Evolutionary conservation across 2,888 invertebrate genomes (phyloP).

Genomic region (Troides oblongomaculatus): DNA sequence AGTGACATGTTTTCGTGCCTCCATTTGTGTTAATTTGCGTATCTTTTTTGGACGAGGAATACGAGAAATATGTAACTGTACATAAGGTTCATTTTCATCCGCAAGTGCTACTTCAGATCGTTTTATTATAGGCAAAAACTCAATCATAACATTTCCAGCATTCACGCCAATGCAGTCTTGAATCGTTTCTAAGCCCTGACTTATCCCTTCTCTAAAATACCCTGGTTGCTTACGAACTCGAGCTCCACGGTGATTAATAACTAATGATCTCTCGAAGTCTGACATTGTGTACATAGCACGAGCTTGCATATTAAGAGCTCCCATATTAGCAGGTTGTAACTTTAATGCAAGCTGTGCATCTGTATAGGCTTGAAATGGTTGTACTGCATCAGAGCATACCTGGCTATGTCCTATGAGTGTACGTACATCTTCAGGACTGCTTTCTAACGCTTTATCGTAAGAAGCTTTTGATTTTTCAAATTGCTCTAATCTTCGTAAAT

Average conservation of each 20-base stretch:
- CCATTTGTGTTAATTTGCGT: constrained; percentile 66
- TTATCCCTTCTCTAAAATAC: constrained; percentile 72
- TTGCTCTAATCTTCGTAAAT: constrained; percentile 66
- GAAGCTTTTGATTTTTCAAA: constrained; percentile 69
- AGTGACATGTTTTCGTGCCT: constrained; percentile 61
- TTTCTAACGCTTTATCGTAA: constrained; percentile 65
- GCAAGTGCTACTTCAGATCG: constrained; percentile 50
- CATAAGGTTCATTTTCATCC: constrained; percentile 51
- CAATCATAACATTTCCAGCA: constrained; percentile 67
- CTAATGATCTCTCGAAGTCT: constrained; percentile 69
- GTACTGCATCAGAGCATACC: constrained; percentile 68
- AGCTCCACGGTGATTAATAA: constrained; percentile 68
- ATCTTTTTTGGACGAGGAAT: constrained; percentile 58
- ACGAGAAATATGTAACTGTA: constrained; percentile 55
- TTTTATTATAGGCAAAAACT: constrained; percentile 68
- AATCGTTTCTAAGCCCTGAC: constrained; percentile 70
- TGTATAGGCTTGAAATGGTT: constrained; percentile 64
- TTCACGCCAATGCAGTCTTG: constrained; percentile 72
- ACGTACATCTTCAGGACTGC: constrained; percentile 58
- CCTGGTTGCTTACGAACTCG: constrained; percentile 62
- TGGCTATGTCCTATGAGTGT: constrained; percentile 67
- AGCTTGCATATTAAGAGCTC: constrained; percentile 69
- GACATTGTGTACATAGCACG: constrained; percentile 73
- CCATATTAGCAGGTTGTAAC: constrained; percentile 66
- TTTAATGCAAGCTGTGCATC: constrained; percentile 70